A percentile compares a stretch with the other conserved stretches of the same genome.
Evolutionary conservation across 2,888 invertebrate genomes (phyloP).

Genomic region (Caenorhabditis uteleia): DNA sequence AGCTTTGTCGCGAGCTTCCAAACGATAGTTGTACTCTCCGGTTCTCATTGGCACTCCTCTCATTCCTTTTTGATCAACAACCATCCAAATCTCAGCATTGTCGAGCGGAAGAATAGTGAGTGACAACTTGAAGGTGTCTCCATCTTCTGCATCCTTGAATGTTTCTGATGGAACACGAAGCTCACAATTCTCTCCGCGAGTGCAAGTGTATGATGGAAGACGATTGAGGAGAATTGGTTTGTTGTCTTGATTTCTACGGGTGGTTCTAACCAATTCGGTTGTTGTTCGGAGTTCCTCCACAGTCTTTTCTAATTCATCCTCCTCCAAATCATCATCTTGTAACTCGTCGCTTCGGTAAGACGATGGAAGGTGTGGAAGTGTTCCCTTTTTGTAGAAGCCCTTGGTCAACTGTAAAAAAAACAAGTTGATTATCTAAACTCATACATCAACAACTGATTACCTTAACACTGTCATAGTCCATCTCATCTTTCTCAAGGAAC

Average conservation of each 20-base stretch:
- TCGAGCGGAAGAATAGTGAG: conserved; percentile 45
- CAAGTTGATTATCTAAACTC: not conserved
- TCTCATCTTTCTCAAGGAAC: conserved; percentile 27
- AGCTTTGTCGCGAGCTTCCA: conserved; percentile 59
- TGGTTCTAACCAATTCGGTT: conserved; percentile 26
- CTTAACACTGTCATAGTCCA: conserved; percentile 32
- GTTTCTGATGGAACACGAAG: conserved; percentile 55
- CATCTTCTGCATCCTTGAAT: conserved; percentile 65
- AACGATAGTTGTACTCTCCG: conserved; percentile 60
- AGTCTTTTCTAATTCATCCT: conserved; percentile 3
- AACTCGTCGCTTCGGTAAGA: not conserved
- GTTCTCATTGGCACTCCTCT: conserved; percentile 56
- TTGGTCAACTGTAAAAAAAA: too few species aligned
- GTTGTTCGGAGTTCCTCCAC: conserved; percentile 19
- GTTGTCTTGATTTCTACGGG: conserved; percentile 22
- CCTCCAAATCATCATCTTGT: conserved; percentile 1
- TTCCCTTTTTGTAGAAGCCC: not conserved
- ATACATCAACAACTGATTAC: conserved; percentile 2
- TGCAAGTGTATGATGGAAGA: conserved; percentile 25
- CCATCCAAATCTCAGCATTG: conserved; percentile 34
- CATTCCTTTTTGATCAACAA: conserved; percentile 33
- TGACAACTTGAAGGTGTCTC: conserved; percentile 51
- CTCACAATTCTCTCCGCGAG: conserved; percentile 51
- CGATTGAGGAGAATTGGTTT: conserved; percentile 35
- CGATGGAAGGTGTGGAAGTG: not conserved